phyloP scores from a whole-genome alignment of 2,113 vertebrate genomes.

The Chunga burmeisteri region DNA sequence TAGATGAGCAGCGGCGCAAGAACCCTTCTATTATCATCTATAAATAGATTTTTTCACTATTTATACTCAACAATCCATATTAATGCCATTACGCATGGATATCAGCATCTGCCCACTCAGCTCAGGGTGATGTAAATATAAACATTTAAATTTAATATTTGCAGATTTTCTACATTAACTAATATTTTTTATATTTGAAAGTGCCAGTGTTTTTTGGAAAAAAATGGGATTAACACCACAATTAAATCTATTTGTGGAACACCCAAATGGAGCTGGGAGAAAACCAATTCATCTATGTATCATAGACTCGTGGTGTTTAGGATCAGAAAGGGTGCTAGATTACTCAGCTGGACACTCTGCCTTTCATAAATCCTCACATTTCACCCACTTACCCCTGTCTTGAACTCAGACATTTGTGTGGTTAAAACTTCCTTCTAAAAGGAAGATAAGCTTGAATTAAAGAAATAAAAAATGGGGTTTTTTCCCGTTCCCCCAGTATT shows the following conservation, averaged over 20 bases:
- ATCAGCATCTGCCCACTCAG: not conserved
- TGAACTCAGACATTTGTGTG: not conserved
- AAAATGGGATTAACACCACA: not conserved
- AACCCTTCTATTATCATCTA: not conserved
- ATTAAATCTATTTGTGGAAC: slow-evolving; percentile 17
- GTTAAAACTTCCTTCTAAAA: not conserved
- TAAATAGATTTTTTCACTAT: not conserved
- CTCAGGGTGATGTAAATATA: not conserved
- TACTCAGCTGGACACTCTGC: not conserved
- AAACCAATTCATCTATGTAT: not conserved
- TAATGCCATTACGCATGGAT: not conserved
- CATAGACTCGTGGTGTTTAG: not conserved
- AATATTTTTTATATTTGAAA: not conserved
- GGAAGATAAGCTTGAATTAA: not conserved
- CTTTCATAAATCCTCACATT: not conserved
- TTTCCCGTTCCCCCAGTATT: not conserved
- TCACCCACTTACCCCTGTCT: not conserved
- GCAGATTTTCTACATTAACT: not conserved
- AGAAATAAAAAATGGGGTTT: not conserved
- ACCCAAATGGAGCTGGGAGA: not conserved
- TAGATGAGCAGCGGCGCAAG: not conserved
- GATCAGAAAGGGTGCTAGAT: not conserved
- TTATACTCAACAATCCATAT: not conserved
- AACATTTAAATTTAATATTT: slow-evolving; percentile 19
- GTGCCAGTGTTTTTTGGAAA: not conserved